Evolutionary conservation across 2,888 invertebrate genomes (phyloP).

Genomic region (Frankliniella intonsa): DNA sequence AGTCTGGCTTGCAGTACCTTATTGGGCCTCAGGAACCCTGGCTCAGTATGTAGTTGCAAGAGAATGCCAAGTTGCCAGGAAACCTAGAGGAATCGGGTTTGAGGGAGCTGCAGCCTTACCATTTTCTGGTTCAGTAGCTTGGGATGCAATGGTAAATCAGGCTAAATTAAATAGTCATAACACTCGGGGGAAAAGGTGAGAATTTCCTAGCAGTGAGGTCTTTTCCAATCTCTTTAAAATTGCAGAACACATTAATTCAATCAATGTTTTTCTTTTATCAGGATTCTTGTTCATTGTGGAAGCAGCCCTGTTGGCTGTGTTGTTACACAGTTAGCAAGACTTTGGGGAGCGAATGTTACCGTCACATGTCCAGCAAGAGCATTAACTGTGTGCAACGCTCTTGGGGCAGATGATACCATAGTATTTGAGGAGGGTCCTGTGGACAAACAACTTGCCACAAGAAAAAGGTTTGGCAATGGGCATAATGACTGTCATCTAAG

Average conservation of each 20-base stretch:
- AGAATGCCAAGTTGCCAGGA: slow-evolving; percentile 51
- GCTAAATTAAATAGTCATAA: slow-evolving; percentile 50
- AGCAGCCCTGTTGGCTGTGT: slow-evolving; percentile 57
- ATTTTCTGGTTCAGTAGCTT: slow-evolving; percentile 55
- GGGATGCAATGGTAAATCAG: slow-evolving; percentile 50
- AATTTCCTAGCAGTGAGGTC: slow-evolving; percentile 1
- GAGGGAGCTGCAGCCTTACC: slow-evolving; percentile 59
- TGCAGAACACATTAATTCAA: slow-evolving; percentile 7
- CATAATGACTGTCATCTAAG: neutral
- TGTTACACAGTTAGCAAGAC: slow-evolving; percentile 54
- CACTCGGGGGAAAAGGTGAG: slow-evolving; percentile 52
- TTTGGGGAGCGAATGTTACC: slow-evolving; percentile 55
- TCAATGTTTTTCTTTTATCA: slow-evolving; percentile 39
- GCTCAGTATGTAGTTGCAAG: slow-evolving; percentile 54
- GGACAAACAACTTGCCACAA: slow-evolving; percentile 37
- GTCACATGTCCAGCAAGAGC: slow-evolving; percentile 52
- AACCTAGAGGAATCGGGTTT: slow-evolving; percentile 55
- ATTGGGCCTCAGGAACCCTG: slow-evolving; percentile 56
- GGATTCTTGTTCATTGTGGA: slow-evolving; percentile 55
- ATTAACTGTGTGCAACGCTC: slow-evolving; percentile 53
- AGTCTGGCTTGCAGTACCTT: slow-evolving; percentile 56
- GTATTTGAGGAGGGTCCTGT: slow-evolving; percentile 42
- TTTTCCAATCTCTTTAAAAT: slow-evolving; percentile 27
- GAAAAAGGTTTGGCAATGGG: neutral
- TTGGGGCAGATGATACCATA: slow-evolving; percentile 55